Evolutionary conservation across 2,797 vertebrate genomes (phyloP), one percentile per base, ranked within the genome.

Genomic region (Uromys caudimaculatus): DNA sequence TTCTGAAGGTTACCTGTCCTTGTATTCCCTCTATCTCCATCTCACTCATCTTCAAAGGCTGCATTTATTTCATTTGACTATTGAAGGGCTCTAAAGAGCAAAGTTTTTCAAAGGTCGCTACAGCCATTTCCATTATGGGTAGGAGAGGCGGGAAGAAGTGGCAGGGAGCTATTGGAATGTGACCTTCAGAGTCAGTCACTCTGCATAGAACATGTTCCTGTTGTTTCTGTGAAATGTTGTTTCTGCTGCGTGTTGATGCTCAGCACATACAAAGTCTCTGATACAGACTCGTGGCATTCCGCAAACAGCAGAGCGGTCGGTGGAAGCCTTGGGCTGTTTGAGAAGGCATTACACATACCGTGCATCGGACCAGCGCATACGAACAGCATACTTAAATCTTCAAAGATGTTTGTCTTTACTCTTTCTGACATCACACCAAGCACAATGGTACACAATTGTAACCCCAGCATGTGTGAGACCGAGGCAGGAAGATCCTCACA

Each of bases 31-130:
- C 0, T 77, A 78, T 96, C 78, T 97, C 91, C 94, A 86, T 98
- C 96, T 96, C 88, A 92, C 60, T 96, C 97, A 82, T 62, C 78
- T 97, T 97, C 92, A 97, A 50, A 97, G 98, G 97, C 95, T 98
- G 98, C 89, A 93, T 89, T 77, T 95, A 93, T 89, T 73, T 95
- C 97, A 98, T 97, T 93, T 98, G 97, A 96, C 97, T 96, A 95
- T 91, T 93, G 78, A 96, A 95, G 82, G 75, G 38, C 94, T 97
- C 84, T 81, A 90, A 95, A 54, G 90, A 97, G 82, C 96, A 95
- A 97, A 97, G 88, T 89, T 50, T 97, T 97, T 96, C 93, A 97
- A 91, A 98, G 97, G 98, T 97, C 97, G 97, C 24, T 73, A 1
- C 5, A 82, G 19, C 84, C 38, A 85, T 81, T 73, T 87, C 9